Evolutionary conservation across 2,888 invertebrate genomes (phyloP).

Genomic region (Molanna angustata): DNA sequence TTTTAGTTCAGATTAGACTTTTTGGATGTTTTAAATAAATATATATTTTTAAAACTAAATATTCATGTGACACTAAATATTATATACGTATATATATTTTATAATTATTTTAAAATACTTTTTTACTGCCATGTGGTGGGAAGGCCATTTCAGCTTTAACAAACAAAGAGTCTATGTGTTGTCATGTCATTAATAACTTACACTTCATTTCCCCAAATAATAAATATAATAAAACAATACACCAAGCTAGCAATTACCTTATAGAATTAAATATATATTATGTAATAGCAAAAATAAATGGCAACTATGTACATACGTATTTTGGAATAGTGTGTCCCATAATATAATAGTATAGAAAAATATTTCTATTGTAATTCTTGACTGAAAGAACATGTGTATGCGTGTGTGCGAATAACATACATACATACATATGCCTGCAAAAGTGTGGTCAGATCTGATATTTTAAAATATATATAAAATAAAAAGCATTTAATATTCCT

Average conservation of each 20-base stretch:
- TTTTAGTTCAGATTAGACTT: slow-evolving; percentile 7
- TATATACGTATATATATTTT: slow-evolving; percentile 2
- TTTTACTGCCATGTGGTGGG: slow-evolving; percentile 15
- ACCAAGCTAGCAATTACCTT: slow-evolving; percentile 33
- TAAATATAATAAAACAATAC: slow-evolving; percentile 26
- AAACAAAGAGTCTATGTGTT: slow-evolving; percentile 3
- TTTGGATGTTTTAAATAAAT: too few species aligned
- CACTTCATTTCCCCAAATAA: slow-evolving; percentile 14
- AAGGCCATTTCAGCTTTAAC: slow-evolving; percentile 22
- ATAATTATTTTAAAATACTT: neutral
- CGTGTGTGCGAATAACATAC: too few species aligned
- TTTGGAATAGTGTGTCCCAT: slow-evolving; percentile 29
- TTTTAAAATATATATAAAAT: too few species aligned
- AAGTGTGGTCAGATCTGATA: too few species aligned
- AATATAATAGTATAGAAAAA: slow-evolving; percentile 22
- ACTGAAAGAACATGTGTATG: slow-evolving; percentile 32
- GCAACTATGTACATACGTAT: slow-evolving; percentile 25
- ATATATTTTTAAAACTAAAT: too few species aligned
- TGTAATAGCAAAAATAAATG: slow-evolving; percentile 24
- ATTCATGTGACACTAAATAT: slow-evolving; percentile 4
- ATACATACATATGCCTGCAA: too few species aligned
- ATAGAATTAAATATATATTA: too few species aligned
- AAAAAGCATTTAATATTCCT: too few species aligned
- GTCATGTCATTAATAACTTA: slow-evolving; percentile 11
- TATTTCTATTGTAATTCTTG: slow-evolving; percentile 32